Base-by-base conservation (phyloP, 2,888 invertebrate species). In the Lasioglossum lativentre region DNA sequence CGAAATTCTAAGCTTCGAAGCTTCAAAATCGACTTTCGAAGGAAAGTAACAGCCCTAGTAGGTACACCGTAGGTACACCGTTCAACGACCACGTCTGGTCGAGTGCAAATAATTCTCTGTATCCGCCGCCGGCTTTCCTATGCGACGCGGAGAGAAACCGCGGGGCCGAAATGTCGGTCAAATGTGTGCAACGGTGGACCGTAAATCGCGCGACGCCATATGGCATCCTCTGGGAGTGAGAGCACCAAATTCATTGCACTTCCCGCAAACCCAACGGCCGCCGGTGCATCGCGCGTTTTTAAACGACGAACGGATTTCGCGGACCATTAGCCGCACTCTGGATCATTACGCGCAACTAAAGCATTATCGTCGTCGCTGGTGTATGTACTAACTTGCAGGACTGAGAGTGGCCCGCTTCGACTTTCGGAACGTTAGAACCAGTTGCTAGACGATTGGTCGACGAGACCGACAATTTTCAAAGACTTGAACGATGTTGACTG, bases 131-230 rank as follows among this genome's bases (percentile, higher is more conserved):
- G 66, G 66, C 66, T 66, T 23, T 19, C 34, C 66, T 30, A 30
- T 34, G 34, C 66, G 34, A 34, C 34, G 19, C 66, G 19, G 66
- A 68, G 68, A 68, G 68, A 68, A 68, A 68, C 68, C 70, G 38
- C 56, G 19, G 19, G 2, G 3, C n/a, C 63, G 63, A 40, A 59
- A 30, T 47, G n/a, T 75, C 34, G 73, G 40, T 74, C 38, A 75
- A 66, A 78, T 42, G 78, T 45, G 27, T 52, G 45, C 34, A 75
- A 71, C 78, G 72, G n/a, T 66, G 38, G 40, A n/a, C 38, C 74
- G 42, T 85, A 76, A 80, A 86, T 86, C 74, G 42, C 72, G 19
- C 42, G 12, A 34, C 38, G 77, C 78, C 75, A 83, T 80, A 77
- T 83, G 76, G 72, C 47, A 16, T 47, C 63, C 75, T 52, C 63